Percentiles rank a stretch among this genome's conserved stretches.
These are phyloP conservation scores for Balaenoptera acutorostrata DNA, from an alignment of 2,113 vertebrate genomes.

Conservation along the genomic window DNA sequence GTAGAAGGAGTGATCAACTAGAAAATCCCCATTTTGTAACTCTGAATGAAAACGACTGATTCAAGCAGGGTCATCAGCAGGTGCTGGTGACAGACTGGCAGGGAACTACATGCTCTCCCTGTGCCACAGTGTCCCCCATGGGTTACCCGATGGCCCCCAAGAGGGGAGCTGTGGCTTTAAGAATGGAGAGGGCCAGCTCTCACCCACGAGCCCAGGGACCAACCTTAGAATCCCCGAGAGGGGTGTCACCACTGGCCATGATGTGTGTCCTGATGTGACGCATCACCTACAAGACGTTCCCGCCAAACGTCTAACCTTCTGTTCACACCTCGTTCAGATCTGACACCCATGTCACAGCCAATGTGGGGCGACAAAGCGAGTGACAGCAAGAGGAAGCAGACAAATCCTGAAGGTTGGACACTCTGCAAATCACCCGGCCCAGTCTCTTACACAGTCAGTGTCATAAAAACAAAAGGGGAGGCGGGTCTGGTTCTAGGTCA, in stretches of 20 bases:
- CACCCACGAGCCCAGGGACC: neutral
- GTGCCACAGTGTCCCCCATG: neutral
- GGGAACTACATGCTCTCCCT: neutral
- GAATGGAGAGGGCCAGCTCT: neutral
- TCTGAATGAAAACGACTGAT: no score
- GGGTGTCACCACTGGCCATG: no score
- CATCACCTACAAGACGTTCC: rapidly evolving
- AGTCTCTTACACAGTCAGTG: neutral
- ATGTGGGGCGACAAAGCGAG: rapidly evolving
- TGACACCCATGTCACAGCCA: rapidly evolving
- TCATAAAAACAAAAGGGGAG: no score
- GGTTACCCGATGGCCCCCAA: neutral
- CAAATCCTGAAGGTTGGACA: neutral
- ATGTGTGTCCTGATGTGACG: neutral
- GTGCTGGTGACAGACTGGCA: neutral
- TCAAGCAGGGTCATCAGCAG: neutral
- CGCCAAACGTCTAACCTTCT: neutral
- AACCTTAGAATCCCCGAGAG: neutral
- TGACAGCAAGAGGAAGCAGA: rapidly evolving
- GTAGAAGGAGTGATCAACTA: neutral
- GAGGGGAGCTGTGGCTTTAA: no score
- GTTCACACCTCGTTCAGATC: neutral
- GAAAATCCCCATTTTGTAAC: neutral
- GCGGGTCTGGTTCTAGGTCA: neutral
- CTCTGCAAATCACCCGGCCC: rapidly evolving